Conservation (phyloP, 2,888 invertebrate genomes). For the Polydrusus tereticollis region DNA sequence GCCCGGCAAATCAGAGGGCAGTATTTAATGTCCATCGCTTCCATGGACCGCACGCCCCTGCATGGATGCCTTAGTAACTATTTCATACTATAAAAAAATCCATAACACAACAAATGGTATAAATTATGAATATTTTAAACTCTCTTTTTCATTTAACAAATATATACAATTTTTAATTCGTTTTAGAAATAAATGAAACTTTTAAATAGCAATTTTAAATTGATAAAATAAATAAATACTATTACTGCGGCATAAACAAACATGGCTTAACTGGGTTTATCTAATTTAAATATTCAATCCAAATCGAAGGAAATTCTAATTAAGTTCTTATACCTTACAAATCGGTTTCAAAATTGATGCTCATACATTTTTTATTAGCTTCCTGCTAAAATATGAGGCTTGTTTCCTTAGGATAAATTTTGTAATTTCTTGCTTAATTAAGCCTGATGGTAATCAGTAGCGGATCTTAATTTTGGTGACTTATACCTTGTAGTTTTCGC, state of each 20-base stretch:
- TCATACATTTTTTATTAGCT: conserved; percentile 22
- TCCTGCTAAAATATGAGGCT: not conserved
- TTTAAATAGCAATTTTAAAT: not conserved
- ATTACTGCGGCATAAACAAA: not conserved
- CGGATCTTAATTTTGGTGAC: not conserved
- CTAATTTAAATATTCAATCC: conserved; percentile 8
- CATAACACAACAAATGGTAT: too few species aligned
- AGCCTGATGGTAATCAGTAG: conserved; percentile 25
- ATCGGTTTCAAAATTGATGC: conserved; percentile 10
- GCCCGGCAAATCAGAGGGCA: too few species aligned
- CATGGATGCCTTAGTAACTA: too few species aligned
- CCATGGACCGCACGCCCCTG: too few species aligned
- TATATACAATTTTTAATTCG: not conserved
- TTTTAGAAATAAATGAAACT: not conserved
- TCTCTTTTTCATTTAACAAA: too few species aligned
- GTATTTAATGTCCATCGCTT: too few species aligned
- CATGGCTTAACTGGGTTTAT: not conserved
- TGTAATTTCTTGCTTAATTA: conserved; percentile 38
- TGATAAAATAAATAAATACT: conserved; percentile 1
- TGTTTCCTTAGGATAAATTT: conserved; percentile 36
- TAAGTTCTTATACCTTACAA: conserved; percentile 15
- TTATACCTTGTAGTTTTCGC: too few species aligned
- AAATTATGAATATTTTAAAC: too few species aligned
- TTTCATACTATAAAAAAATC: too few species aligned
- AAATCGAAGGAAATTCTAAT: conserved; percentile 3